Evolutionary conservation across 2,888 invertebrate genomes (phyloP).

Genomic region (Exocentrus adspersus): DNA sequence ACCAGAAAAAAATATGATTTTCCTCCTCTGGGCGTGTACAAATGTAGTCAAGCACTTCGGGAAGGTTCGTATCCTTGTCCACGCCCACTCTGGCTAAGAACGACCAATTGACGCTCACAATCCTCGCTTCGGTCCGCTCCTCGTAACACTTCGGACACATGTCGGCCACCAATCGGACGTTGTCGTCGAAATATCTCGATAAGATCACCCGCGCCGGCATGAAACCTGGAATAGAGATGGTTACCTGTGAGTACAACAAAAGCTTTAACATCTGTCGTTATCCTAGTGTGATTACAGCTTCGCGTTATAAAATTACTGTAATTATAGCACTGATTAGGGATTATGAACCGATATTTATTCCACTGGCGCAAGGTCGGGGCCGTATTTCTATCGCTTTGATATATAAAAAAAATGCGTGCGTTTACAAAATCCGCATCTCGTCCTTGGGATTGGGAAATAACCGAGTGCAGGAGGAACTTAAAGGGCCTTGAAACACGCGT

Average conservation of each 20-base stretch:
- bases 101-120: conserved; percentile 45
- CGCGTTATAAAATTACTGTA: too few species aligned
- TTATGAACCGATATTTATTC: too few species aligned
- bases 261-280: too few species aligned
- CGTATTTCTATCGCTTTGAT: too few species aligned
- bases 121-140: conserved; percentile 44
- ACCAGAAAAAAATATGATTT: conserved; percentile 1
- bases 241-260: neutral
- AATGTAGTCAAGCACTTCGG: neutral
- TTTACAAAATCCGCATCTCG: too few species aligned
- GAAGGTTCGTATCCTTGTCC: neutral
- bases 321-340: too few species aligned
- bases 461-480: too few species aligned
- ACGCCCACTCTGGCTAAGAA: conserved; percentile 40
- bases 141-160: conserved; percentile 50
- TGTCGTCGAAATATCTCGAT: conserved; percentile 48
- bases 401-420: too few species aligned
- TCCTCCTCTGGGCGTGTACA: neutral
- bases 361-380: too few species aligned
- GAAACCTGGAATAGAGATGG: conserved; percentile 28
- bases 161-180: conserved; percentile 48
- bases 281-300: too few species aligned
- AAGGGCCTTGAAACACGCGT: too few species aligned
- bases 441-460: too few species aligned
- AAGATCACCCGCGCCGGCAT: conserved; percentile 24